These are phyloP conservation scores for Ochlodes sylvanus DNA, from an alignment of 2,888 invertebrate genomes.

Conservation along the genomic window DNA sequence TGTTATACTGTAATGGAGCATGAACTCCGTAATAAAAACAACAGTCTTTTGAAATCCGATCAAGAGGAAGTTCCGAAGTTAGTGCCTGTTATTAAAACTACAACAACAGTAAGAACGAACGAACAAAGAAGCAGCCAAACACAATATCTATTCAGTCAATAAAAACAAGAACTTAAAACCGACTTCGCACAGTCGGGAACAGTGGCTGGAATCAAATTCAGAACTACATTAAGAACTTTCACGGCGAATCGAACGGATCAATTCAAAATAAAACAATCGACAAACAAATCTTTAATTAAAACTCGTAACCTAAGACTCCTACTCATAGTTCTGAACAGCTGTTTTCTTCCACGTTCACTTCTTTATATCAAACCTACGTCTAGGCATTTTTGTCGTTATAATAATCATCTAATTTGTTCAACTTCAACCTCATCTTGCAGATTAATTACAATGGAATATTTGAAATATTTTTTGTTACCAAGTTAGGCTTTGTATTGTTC, in stretches of 20 bases:
- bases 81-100: background rate
- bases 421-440: too few species aligned
- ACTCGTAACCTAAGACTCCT: slow-evolving; percentile 27
- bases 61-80: background rate
- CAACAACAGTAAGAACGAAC: background rate
- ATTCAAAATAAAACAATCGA: slow-evolving; percentile 25
- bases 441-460: too few species aligned
- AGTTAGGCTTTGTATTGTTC: too few species aligned
- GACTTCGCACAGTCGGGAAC: background rate
- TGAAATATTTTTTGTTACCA: too few species aligned
- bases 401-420: too few species aligned
- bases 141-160: slow-evolving; percentile 5
- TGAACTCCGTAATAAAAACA: too few species aligned
- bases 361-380: too few species aligned
- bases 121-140: background rate
- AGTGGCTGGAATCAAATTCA: slow-evolving; percentile 25
- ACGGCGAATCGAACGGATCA: slow-evolving; percentile 12
- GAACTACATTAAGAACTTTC: slow-evolving; percentile 31
- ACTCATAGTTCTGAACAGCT: slow-evolving; percentile 10
- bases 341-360: slow-evolving; percentile 1
- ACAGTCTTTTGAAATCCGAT: background rate
- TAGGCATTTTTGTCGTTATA: too few species aligned
- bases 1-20: too few species aligned
- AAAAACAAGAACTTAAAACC: slow-evolving; percentile 13
- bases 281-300: slow-evolving; percentile 35